phyloP scores from a whole-genome alignment of 2,888 invertebrate genomes.

The Zeuzera pyrina region DNA sequence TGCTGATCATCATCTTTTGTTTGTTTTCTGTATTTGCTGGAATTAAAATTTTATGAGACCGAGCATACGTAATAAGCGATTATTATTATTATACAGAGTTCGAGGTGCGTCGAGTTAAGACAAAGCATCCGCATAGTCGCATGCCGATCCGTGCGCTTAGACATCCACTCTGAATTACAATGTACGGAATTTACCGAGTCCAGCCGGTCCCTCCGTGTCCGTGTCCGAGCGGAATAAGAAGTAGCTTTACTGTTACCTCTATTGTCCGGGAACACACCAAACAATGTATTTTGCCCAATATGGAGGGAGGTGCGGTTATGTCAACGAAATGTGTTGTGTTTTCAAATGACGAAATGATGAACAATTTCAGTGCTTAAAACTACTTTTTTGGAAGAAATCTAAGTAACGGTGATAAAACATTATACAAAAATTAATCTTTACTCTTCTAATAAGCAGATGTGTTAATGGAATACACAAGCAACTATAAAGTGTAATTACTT shows the following conservation, averaged over 20 bases:
- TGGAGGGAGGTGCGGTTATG: constrained; percentile 64
- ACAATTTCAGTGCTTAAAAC: no score
- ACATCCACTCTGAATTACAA: constrained; percentile 67
- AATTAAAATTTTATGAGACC: constrained; percentile 7
- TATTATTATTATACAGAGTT: no score
- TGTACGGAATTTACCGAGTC: constrained; percentile 57
- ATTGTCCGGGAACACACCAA: constrained; percentile 61
- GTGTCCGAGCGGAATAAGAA: constrained; percentile 32
- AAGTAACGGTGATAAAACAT: no score
- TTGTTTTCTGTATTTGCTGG: no score
- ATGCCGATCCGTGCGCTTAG: constrained; percentile 62
- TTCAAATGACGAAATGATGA: constrained; percentile 24
- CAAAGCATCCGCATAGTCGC: constrained; percentile 53
- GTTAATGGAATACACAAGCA: no score
- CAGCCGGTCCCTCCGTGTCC: constrained; percentile 18
- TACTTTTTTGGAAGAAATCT: no score
- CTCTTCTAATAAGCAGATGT: no score
- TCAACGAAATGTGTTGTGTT: constrained; percentile 63
- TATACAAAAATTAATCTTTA: no score
- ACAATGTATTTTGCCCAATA: constrained; percentile 68
- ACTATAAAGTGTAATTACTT: no score
- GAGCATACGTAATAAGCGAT: constrained; percentile 10
- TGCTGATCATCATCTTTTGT: no score
- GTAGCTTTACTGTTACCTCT: constrained; percentile 63
- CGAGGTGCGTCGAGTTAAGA: constrained; percentile 26